Percentiles rank a stretch among this genome's conserved stretches.
phyloP scores from a whole-genome alignment of 1,140 invertebrate genomes.

The Steinernema feltiae region DNA sequence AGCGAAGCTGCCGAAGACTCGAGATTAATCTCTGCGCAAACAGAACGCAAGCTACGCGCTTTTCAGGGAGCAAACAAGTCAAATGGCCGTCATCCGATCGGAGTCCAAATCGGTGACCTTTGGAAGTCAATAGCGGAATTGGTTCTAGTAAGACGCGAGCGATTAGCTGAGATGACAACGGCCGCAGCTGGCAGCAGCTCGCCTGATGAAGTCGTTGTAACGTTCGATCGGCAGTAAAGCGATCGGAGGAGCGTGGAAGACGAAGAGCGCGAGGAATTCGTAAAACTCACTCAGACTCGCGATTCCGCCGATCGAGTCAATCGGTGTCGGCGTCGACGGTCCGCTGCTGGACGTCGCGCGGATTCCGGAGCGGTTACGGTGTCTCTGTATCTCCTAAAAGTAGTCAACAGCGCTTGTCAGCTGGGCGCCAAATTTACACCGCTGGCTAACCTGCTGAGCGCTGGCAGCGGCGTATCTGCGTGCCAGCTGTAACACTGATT shows the following conservation, averaged over 20 bases:
- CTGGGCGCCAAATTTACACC: neutral
- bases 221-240: neutral
- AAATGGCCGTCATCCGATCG: no score
- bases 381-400: constrained; percentile 24
- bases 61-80: no score
- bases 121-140: constrained; percentile 19
- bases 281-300: constrained; percentile 19
- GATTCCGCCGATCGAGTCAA: constrained; percentile 20
- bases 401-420: constrained; percentile 7
- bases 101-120: neutral
- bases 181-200: constrained; percentile 19
- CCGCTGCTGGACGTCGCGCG: neutral
- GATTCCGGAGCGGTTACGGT: neutral
- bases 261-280: neutral
- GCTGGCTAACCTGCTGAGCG: constrained; percentile 26
- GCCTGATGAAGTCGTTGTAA: neutral
- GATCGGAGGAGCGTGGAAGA: neutral
- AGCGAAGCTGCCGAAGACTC: neutral
- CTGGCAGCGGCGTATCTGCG: constrained; percentile 28
- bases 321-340: constrained; percentile 2
- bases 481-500: constrained; percentile 31
- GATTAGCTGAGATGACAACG: constrained; percentile 16
- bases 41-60: constrained; percentile 13
- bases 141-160: neutral
- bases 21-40: neutral